Evolutionary conservation across 1,140 invertebrate genomes (phyloP).

Genomic region (Anastrepha obliqua): DNA sequence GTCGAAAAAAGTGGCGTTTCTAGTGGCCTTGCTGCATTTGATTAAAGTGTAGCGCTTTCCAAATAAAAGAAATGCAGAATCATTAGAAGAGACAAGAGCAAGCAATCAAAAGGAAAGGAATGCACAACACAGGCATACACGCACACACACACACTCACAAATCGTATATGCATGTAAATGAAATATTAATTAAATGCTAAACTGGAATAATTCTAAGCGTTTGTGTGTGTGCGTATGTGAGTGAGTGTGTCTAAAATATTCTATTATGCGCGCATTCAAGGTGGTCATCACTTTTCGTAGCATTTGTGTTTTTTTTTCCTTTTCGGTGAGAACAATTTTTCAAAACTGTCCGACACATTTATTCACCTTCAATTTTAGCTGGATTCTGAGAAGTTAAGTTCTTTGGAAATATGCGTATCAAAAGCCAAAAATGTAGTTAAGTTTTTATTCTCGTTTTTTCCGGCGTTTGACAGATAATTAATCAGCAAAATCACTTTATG

Average conservation of each 20-base stretch:
- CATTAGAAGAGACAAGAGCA: slow-evolving; percentile 20
- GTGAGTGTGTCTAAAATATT: not conserved
- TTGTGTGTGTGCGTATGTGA: not conserved
- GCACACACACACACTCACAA: not conserved
- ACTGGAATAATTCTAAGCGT: not conserved
- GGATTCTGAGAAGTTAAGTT: not conserved
- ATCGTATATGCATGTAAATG: not conserved
- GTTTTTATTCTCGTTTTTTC: not conserved
- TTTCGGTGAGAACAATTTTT: slow-evolving; percentile 27
- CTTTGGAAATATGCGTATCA: not conserved
- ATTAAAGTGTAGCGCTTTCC: slow-evolving; percentile 25
- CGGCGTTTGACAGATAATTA: slow-evolving; percentile 16
- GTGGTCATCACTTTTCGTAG: not conserved
- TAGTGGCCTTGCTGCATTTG: slow-evolving; percentile 33
- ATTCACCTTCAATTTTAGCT: not conserved
- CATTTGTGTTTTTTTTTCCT: not conserved
- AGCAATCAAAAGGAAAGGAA: slow-evolving; percentile 14
- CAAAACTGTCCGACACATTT: not conserved
- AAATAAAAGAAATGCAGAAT: slow-evolving; percentile 38
- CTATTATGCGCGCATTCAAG: slow-evolving; percentile 45
- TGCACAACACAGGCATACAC: not conserved
- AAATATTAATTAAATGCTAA: slow-evolving; percentile 41
- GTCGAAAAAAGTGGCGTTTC: not conserved
- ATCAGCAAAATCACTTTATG: not conserved
- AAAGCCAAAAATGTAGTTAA: not conserved